Evolutionary conservation across 2,797 vertebrate genomes (phyloP).

Genomic region (Meriones psammophilus): DNA sequence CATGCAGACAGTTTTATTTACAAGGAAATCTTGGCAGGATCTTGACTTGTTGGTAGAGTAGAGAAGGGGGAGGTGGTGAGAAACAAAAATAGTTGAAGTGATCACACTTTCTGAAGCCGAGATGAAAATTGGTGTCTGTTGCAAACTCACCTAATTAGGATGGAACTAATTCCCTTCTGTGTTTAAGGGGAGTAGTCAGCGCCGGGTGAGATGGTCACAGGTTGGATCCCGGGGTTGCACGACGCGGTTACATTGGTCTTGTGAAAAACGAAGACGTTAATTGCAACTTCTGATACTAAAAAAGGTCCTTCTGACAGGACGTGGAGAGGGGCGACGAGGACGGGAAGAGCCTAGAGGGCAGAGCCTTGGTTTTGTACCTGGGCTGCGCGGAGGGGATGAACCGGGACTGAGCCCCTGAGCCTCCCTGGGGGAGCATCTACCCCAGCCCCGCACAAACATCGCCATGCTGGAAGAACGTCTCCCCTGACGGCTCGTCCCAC

Average conservation of each 20-base stretch:
- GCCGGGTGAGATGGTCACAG: constrained; percentile 66
- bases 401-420: neutral
- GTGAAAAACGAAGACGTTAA: constrained; percentile 36
- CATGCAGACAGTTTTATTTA: constrained; percentile 84
- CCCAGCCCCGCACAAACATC: neutral
- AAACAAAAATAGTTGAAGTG: constrained; percentile 86
- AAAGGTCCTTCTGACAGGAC: constrained; percentile 1
- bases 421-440: neutral
- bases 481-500: neutral
- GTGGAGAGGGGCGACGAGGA: neutral
- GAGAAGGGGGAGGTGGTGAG: constrained; percentile 75
- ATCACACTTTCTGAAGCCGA: constrained; percentile 86
- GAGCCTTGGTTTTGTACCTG: neutral
- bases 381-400: neutral
- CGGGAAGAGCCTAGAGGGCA: neutral
- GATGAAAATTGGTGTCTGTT: constrained; percentile 86
- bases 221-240: constrained; percentile 38
- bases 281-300: constrained; percentile 52
- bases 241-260: neutral
- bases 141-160: constrained; percentile 88
- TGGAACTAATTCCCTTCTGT: constrained; percentile 87
- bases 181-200: constrained; percentile 65
- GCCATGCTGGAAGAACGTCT: neutral
- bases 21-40: constrained; percentile 84
- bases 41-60: constrained; percentile 85